These are phyloP conservation scores for Tachina lurida DNA, from an alignment of 2,888 invertebrate genomes.

Conservation along the genomic window DNA sequence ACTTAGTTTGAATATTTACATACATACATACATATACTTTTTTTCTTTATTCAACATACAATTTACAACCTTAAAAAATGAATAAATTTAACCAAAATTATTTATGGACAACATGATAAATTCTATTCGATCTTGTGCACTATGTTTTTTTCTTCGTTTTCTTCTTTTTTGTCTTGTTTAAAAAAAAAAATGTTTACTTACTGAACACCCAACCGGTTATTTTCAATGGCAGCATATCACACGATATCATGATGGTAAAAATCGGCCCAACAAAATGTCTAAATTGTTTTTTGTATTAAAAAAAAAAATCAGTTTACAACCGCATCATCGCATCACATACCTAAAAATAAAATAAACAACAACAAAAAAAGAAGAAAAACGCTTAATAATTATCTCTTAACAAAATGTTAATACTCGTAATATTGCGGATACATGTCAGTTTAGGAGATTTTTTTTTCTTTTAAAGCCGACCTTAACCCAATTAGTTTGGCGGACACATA, in stretches of 20 bases:
- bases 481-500: constrained; percentile 37
- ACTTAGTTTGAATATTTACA: too few species aligned
- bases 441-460: constrained; percentile 27
- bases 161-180: not conserved
- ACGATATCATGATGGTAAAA: constrained; percentile 14
- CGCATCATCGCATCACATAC: constrained; percentile 41
- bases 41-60: constrained; percentile 1
- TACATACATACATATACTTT: not conserved
- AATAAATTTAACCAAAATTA: not conserved
- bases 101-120: not conserved
- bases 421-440: constrained; percentile 35
- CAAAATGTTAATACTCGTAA: constrained; percentile 66
- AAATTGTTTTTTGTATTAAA: constrained; percentile 27
- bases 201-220: constrained; percentile 47
- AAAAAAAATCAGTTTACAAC: constrained; percentile 31
- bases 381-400: constrained; percentile 56
- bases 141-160: not conserved
- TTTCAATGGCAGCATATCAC: constrained; percentile 43
- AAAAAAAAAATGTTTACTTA: constrained; percentile 6
- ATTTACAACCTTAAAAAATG: not conserved
- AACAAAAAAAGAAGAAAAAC: constrained; percentile 43
- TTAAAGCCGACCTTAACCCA: constrained; percentile 63
- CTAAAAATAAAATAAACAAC: constrained; percentile 62
- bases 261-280: constrained; percentile 30
- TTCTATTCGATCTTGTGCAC: not conserved